Evolutionary conservation across 2,797 vertebrate genomes (phyloP), one percentile per base, ranked within the genome.

Genomic region (Muscicapa comitata): DNA sequence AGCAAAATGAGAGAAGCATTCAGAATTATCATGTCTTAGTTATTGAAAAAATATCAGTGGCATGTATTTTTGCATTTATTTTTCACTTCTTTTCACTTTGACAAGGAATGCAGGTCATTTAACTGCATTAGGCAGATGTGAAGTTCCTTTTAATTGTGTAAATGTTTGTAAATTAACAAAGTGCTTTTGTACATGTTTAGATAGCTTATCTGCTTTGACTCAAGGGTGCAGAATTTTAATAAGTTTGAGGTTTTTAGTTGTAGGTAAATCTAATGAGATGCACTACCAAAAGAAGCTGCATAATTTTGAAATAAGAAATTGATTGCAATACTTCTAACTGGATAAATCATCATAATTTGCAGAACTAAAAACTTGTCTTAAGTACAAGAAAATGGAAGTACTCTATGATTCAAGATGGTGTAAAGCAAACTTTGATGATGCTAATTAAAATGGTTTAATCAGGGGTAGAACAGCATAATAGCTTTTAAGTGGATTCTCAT

Each of bases 401-500:
- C 53, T 89, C 42, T 31, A 3, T 71, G 75, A 80, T 72, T 92
- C 67, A 71, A 38, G 76, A 45, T 84, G 59, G 38, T n/a, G 28
- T 47, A 82, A 67, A 43, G 42, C 75, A 50, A 29, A 73, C 71
- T 82, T 79, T 47, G 58, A 81, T 82, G 47, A 47, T 47, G 62
- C 37, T 76, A 78, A 93, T 86, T 72, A 62, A 86, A 91, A 90
- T 55, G 25, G 35, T 80, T 89, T 92, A 93, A 85, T 94, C 68
- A 65, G 63, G 21, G 28, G 20, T 63, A 86, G 84, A 87, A 80
- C 4, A 17, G 42, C 7, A 3, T 87, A 31, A 57, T 15, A 66
- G 58, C 35, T 87, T 78, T 80, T 47, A 71, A 91, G 75, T 83
- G 75, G 75, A 28, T 96, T 95, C 78, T 72, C 50, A 50, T 48